Conservation (phyloP, 2,888 invertebrate genomes). For the Diadegma fenestrale region DNA sequence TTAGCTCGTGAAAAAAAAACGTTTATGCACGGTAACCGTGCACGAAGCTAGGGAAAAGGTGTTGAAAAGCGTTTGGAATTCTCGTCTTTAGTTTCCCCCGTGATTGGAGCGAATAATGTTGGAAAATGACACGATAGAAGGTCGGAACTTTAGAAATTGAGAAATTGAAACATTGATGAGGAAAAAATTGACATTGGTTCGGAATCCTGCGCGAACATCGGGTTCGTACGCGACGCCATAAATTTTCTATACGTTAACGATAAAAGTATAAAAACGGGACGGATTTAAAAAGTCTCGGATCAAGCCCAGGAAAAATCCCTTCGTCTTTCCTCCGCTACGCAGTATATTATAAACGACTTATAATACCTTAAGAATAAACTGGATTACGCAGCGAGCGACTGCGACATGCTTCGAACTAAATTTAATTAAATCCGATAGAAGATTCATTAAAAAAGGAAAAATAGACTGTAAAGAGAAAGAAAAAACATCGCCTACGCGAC, state of each 20-base stretch:
- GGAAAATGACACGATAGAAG: background rate
- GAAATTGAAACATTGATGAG: background rate
- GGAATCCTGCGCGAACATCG: background rate
- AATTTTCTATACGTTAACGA: background rate
- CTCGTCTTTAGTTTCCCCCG: background rate
- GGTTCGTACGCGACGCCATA: background rate
- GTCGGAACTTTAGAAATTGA: background rate
- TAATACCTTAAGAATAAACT: conserved; percentile 26
- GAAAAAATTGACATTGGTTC: background rate
- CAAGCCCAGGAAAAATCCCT: conserved; percentile 22
- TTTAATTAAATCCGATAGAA: background rate
- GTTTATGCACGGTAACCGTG: background rate
- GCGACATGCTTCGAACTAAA: conserved; percentile 6
- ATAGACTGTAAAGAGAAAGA: conserved; percentile 3
- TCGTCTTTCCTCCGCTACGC: conserved; percentile 54
- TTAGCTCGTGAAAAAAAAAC: background rate
- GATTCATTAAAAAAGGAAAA: conserved; percentile 13
- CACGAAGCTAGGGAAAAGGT: background rate
- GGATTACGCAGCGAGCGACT: conserved; percentile 32
- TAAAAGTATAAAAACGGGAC: conserved; percentile 14
- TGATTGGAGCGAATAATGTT: background rate
- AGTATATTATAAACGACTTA: conserved; percentile 8
- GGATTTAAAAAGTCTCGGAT: conserved; percentile 37
- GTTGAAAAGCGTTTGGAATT: background rate
- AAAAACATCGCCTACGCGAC: conserved; percentile 42